Percentiles rank a stretch among this genome's conserved stretches.
These are phyloP conservation scores for Lampris megalopsis DNA, from an alignment of 2,113 vertebrate genomes.

Conservation along the genomic window DNA sequence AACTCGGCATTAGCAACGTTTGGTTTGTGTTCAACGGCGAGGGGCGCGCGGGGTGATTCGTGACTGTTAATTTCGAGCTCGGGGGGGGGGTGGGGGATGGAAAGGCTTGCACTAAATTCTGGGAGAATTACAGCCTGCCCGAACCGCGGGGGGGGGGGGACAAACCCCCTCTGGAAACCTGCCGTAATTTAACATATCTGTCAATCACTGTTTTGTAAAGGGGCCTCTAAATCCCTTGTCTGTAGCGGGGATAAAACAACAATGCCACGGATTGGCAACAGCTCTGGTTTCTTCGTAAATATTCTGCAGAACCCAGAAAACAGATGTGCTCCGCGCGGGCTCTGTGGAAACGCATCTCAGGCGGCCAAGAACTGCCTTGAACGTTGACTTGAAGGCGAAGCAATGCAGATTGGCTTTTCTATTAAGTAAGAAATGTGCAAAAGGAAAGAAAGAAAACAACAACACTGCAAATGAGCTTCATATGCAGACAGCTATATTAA, in stretches of 20 bases:
- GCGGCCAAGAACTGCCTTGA: constrained; percentile 26
- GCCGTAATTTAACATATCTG: constrained; percentile 79
- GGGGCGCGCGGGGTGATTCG: constrained; percentile 68
- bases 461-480: neutral
- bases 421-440: neutral
- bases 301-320: constrained; percentile 36
- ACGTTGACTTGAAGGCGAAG: constrained; percentile 9
- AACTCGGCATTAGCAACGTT: constrained; percentile 81
- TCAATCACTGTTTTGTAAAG: constrained; percentile 76
- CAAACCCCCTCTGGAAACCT: constrained; percentile 66
- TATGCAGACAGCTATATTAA: neutral
- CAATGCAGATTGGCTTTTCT: neutral
- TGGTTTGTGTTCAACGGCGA: constrained; percentile 67
- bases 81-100: constrained; percentile 52
- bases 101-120: constrained; percentile 68
- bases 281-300: constrained; percentile 49
- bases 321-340: constrained; percentile 38
- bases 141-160: constrained; percentile 44
- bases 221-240: constrained; percentile 59
- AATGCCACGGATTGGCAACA: constrained; percentile 46
- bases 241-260: constrained; percentile 57
- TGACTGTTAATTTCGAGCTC: constrained; percentile 74
- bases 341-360: constrained; percentile 23
- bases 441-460: neutral
- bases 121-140: constrained; percentile 68